Evolutionary conservation across 1,140 invertebrate genomes (phyloP), one percentile per base, ranked within the genome.

Genomic region (Varroa destructor): DNA sequence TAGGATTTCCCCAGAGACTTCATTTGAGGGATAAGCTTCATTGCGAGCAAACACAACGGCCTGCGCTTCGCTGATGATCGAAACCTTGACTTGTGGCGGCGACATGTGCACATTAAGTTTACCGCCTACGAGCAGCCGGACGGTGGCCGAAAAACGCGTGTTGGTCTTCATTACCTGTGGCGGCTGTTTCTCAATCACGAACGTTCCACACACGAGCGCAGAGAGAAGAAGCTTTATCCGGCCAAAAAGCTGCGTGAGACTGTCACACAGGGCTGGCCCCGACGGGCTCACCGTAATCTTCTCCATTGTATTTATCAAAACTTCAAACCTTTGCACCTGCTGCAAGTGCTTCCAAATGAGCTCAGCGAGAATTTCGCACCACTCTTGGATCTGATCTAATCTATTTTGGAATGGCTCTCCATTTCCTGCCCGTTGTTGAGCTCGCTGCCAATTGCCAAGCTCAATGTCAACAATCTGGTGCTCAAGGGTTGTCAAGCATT

Each of bases 101-200:
- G 87, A 91, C 89, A 94, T 92, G 78, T 95, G 87, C 12, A 97
- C 89, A 76, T 94, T 95, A 1, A 97, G 80, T 79, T 92, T 90
- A 1, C 91, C 89, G 12, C 93, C 93, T 5, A 96, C 89, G 5
- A 97, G 79, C 72, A 96, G 82, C 54, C 93, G 85, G 0, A 97
- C 91, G 0, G 90, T 93, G 14, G 93, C 88, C 10, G 91, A 89
- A 80, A 96, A 96, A 74, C 90, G 84, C 0, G 93, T 95, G 78
- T 97, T 93, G 3, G 93, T 97, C 81, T 97, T 97, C 89, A 98
- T 91, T 0, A 98, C 93, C 81, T 98, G 94, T 0, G 94, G 93
- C 0, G 94, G 94, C 78, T 97, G 93, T 75, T 93, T 93, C 79
- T 97, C 93, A 46, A 98, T 94, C 40, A 97, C 91, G 78, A 98